A percentile compares a stretch with the other conserved stretches of the same genome.
phyloP scores from a whole-genome alignment of 1,140 invertebrate genomes.

The Ladona fulva region DNA sequence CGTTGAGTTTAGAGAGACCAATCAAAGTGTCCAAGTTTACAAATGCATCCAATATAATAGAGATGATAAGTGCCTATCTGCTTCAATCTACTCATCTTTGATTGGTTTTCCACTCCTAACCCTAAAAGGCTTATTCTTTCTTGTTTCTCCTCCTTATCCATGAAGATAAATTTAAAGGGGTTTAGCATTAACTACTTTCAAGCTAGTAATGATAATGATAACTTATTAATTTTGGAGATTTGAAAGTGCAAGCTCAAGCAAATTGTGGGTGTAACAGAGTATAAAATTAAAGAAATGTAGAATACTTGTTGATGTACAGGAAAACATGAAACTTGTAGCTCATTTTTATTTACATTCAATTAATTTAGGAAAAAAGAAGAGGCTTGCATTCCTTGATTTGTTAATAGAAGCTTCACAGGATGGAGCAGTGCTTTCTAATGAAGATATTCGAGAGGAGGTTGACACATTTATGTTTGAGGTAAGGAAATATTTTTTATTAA shows the following conservation, averaged over 20 bases:
- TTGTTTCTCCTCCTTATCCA: too few species aligned
- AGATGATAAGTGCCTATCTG: too few species aligned
- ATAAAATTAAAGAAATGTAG: conserved; percentile 28
- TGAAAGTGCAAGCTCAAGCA: background rate
- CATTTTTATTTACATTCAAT: conserved; percentile 9
- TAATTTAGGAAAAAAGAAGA: conserved; percentile 32
- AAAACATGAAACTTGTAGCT: conserved; percentile 7
- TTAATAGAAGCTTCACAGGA: conserved; percentile 52
- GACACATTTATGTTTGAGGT: conserved; percentile 69
- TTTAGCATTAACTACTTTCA: too few species aligned
- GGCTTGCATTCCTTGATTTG: conserved; percentile 57
- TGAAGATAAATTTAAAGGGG: too few species aligned
- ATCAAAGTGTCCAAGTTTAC: too few species aligned
- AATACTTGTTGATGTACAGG: background rate
- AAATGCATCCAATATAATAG: too few species aligned
- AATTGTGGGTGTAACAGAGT: conserved; percentile 24
- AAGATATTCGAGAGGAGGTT: conserved; percentile 59
- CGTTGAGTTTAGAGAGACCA: too few species aligned
- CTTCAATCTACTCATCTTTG: too few species aligned
- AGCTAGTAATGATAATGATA: too few species aligned
- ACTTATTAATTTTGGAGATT: too few species aligned
- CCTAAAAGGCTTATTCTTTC: too few species aligned
- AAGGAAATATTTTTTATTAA: conserved; percentile 28
- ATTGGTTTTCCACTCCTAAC: too few species aligned
- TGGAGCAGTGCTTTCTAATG: conserved; percentile 47